Evolutionary conservation across 1,140 invertebrate genomes (phyloP).

Genomic region (Drosophila leontia): DNA sequence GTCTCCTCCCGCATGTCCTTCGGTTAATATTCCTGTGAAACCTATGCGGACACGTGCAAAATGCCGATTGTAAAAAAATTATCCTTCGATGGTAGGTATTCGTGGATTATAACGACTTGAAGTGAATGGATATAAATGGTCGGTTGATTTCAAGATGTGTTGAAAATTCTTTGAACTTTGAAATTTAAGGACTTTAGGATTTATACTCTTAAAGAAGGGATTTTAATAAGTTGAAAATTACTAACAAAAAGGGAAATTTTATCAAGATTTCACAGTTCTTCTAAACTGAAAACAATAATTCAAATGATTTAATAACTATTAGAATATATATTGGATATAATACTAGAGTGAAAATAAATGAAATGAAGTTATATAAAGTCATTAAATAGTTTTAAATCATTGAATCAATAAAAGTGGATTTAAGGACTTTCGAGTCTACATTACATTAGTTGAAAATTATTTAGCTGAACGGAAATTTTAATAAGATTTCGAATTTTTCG

Average conservation of each 20-base stretch:
- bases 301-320: not conserved
- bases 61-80: slow-evolving; percentile 67
- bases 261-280: not conserved
- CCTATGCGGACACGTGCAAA: slow-evolving; percentile 15
- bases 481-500: too few species aligned
- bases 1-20: slow-evolving; percentile 6
- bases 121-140: not conserved
- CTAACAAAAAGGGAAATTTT: too few species aligned
- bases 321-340: too few species aligned
- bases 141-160: not conserved
- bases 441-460: too few species aligned
- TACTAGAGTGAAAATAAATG: too few species aligned
- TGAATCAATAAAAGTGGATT: too few species aligned
- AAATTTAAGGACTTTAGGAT: not conserved
- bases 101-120: not conserved
- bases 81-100: slow-evolving; percentile 74
- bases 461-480: too few species aligned
- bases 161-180: not conserved
- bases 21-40: not conserved
- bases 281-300: not conserved
- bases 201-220: not conserved
- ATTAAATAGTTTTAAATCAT: too few species aligned
- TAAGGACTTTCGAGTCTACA: too few species aligned
- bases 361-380: too few species aligned
- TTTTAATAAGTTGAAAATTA: not conserved